Percentiles rank a stretch among this genome's conserved stretches.
These are phyloP conservation scores for Lypha dubia DNA, from an alignment of 2,888 invertebrate species.

Conservation along the genomic window DNA sequence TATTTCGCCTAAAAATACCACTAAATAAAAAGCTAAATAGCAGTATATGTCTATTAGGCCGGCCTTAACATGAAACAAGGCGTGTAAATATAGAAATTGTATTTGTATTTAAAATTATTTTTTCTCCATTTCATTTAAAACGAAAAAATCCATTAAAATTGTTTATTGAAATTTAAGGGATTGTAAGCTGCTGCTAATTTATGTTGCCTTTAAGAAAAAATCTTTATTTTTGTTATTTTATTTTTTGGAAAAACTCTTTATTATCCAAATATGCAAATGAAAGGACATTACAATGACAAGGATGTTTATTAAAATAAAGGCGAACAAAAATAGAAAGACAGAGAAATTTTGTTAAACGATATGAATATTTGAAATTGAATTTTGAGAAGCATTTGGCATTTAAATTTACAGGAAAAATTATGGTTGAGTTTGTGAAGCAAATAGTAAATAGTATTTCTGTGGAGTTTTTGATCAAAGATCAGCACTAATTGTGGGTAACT, in stretches of 20 bases:
- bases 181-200: conserved; percentile 38
- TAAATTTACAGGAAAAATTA: neutral
- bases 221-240: neutral
- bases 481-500: too few relatives aligned
- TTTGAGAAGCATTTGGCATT: neutral
- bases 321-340: neutral
- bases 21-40: neutral
- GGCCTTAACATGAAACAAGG: conserved; percentile 64
- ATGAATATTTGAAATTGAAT: conserved; percentile 23
- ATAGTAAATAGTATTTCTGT: neutral
- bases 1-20: neutral
- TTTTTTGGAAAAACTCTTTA: conserved; percentile 41
- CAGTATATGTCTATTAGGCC: conserved; percentile 49
- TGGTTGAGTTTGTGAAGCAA: neutral
- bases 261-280: conserved; percentile 67
- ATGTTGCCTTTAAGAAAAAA: conserved; percentile 20
- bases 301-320: conserved; percentile 29
- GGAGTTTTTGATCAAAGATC: neutral
- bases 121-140: too few relatives aligned
- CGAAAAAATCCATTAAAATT: conserved; percentile 57
- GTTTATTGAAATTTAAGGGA: conserved; percentile 9
- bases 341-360: neutral
- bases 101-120: conserved; percentile 12
- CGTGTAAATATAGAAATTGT: conserved; percentile 63
- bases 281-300: conserved; percentile 40